Percentiles rank a stretch among this genome's conserved stretches.
Conservation (phyloP, 2,113 vertebrate genomes). For the Thermophis baileyi region DNA sequence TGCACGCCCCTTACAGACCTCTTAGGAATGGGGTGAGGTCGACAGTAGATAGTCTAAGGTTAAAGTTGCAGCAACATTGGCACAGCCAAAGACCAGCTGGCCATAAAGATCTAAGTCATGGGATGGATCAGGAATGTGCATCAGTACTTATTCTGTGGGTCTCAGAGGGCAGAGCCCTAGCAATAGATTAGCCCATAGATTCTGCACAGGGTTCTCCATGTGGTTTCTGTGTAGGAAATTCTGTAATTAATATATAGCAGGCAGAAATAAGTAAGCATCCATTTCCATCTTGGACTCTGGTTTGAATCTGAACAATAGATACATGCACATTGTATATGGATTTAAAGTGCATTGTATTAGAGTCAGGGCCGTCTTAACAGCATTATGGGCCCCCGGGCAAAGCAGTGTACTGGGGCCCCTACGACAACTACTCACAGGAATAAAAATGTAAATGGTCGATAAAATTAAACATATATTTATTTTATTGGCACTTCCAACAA, state of each 20-base stretch:
- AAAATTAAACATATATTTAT: too few species aligned
- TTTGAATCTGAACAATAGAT: neutral
- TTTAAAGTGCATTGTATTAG: too few species aligned
- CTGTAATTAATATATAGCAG: neutral
- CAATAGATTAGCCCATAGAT: neutral
- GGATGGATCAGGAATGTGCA: neutral
- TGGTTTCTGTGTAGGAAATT: neutral
- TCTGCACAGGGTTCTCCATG: neutral
- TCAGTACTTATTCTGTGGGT: neutral
- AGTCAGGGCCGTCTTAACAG: too few species aligned
- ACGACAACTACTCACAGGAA: too few species aligned
- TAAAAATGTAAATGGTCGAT: too few species aligned
- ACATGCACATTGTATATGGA: neutral
- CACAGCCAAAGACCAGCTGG: neutral
- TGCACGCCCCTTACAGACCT: too few species aligned
- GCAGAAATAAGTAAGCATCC: neutral
- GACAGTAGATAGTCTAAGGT: too few species aligned
- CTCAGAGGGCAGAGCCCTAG: neutral
- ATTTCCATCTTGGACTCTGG: neutral
- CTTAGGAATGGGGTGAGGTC: too few species aligned
- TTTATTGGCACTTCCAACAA: too few species aligned
- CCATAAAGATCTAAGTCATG: neutral
- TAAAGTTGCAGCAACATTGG: slow-evolving; percentile 8
- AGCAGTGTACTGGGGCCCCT: too few species aligned
- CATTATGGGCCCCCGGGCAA: too few species aligned